These are phyloP conservation scores for Elaphurus davidianus DNA, from an alignment of 2,113 vertebrate genomes.

Conservation along the genomic window DNA sequence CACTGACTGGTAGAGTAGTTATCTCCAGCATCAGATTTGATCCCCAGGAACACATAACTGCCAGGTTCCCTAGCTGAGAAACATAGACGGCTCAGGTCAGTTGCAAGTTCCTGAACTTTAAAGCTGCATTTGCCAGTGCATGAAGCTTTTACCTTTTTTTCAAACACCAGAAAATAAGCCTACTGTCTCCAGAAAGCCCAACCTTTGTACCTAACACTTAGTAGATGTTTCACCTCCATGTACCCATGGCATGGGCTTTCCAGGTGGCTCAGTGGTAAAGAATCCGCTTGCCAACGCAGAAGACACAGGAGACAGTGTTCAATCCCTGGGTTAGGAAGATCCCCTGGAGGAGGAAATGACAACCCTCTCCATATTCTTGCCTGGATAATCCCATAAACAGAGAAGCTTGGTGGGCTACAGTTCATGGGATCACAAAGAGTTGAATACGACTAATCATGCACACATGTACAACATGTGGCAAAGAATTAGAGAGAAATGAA, in stretches of 20 bases:
- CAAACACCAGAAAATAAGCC: not conserved
- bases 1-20: fast-evolving
- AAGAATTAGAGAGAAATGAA: not conserved
- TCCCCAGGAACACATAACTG: not conserved
- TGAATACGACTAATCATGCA: no score
- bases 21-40: not conserved
- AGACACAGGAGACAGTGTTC: no score
- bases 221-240: not conserved
- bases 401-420: no score
- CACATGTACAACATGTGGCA: not conserved
- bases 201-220: not conserved
- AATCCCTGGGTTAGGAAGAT: no score
- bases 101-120: not conserved
- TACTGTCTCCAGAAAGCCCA: not conserved
- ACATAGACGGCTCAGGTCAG: not conserved
- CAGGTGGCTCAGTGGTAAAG: no score
- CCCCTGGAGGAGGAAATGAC: no score
- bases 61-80: not conserved
- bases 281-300: no score
- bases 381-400: no score
- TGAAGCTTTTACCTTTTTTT: not conserved
- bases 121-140: not conserved
- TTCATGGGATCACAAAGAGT: no score
- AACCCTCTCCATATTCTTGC: no score
- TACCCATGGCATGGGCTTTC: not conserved